Evolutionary conservation across 2,888 invertebrate species (phyloP).

Genomic region (Ceriagrion tenellum): DNA sequence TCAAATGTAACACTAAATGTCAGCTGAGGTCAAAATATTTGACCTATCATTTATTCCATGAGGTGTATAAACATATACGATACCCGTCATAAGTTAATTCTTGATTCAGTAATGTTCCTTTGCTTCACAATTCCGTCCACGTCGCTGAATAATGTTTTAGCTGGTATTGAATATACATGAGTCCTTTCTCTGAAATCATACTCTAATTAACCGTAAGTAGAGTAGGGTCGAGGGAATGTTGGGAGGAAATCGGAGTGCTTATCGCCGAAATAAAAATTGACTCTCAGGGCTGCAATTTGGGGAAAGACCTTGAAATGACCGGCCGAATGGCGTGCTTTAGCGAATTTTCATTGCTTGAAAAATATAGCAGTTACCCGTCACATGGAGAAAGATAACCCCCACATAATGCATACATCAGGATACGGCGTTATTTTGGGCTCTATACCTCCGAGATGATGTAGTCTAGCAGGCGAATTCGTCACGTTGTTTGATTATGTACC

Average conservation of each 20-base stretch:
- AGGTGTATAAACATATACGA: too few species aligned
- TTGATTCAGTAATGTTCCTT: too few species aligned
- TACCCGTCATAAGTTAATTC: too few species aligned
- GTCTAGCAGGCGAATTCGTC: too few species aligned
- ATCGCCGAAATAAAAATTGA: neutral
- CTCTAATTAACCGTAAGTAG: neutral
- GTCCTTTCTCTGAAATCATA: neutral
- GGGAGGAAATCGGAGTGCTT: neutral
- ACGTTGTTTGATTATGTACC: too few species aligned
- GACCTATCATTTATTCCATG: too few species aligned
- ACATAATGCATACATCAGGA: too few species aligned
- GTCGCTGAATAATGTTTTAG: neutral
- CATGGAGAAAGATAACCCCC: neutral
- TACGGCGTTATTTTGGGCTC: too few species aligned
- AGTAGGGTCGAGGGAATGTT: too few species aligned
- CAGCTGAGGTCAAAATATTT: too few species aligned
- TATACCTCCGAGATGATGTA: too few species aligned
- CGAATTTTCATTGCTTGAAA: neutral
- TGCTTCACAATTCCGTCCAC: neutral
- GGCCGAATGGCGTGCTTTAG: neutral
- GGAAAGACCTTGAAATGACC: slow-evolving; percentile 4
- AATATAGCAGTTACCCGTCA: neutral
- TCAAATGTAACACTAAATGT: too few species aligned
- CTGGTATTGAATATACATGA: neutral
- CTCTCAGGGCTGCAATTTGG: neutral